Base-by-base conservation (phyloP, 1,140 invertebrate species). In the Ditylenchus dipsaci region DNA sequence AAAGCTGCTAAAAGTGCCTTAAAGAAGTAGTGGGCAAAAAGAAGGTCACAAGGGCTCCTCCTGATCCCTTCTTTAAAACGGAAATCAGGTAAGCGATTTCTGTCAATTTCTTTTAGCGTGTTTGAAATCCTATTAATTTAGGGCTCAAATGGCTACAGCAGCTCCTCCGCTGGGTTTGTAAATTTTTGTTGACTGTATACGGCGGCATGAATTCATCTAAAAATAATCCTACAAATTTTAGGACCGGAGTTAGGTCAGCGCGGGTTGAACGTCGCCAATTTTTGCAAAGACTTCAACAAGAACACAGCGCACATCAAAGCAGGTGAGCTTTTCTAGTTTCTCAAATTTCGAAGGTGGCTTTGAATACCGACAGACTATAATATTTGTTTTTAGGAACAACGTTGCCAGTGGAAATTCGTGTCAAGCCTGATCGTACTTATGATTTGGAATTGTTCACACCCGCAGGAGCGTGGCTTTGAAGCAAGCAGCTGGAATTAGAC, bases 251-350 rank as follows among this genome's bases (percentile, higher is more conserved):
- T 82, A 15, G 80, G 80, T 56, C 80, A 83, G 91, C 88, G 92
- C 80, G 91, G 92, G 53, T 89, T 98, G 33, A 97, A 98, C 82
- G 95, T 99, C 77, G 89, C 90, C 58, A 88, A 89, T 59, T 98
- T 99, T 86, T 94, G 92, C 81, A 97, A 98, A 86, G 95, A 98
- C 75, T 99, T 98, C 77, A 99, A 99, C 86, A 90, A 91, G 78
- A 89, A 87, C 82, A 99, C 95, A 1, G 90, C 89, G 66, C 87
- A 95, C 76, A 90, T 94, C 26, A 97, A 93, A 83, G 89, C 90
- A 83, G 95, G 95, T 21, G 65, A 30, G 33, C 56, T 38, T 38
- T 38, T 38, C 33, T 38, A 5, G 11, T 38, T 38, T 38, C 3
- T 38, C 11, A 38, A n/a, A 11, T 38, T 11, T 38, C 11, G 33